These are phyloP conservation scores for Cyprinodon variegatus DNA, from an alignment of 2,113 vertebrate genomes.

Conservation along the genomic window DNA sequence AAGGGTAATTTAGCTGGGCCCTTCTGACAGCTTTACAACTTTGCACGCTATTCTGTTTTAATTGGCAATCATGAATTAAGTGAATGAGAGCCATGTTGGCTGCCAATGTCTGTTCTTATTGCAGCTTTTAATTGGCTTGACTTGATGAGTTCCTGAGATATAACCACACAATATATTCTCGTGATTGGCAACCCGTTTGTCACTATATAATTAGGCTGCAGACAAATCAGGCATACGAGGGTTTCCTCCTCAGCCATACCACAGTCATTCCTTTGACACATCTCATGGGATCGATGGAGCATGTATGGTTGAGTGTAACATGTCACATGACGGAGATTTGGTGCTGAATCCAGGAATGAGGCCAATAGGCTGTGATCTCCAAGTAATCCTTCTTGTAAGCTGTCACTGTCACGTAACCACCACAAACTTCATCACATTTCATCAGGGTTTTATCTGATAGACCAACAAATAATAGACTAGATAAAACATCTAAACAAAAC, in stretches of 20 bases:
- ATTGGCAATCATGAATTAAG: constrained; percentile 85
- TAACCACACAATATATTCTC: constrained; percentile 80
- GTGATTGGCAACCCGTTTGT: constrained; percentile 83
- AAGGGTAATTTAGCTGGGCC: constrained; percentile 79
- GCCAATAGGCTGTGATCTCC: constrained; percentile 6
- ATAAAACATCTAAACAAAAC: too few species aligned
- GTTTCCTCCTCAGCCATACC: constrained; percentile 44
- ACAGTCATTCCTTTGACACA: constrained; percentile 28
- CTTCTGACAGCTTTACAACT: constrained; percentile 81
- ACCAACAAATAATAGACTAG: not conserved
- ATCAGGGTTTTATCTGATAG: not conserved
- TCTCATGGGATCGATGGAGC: constrained; percentile 17
- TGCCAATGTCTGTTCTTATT: constrained; percentile 71
- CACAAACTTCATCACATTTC: not conserved
- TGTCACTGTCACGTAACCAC: not conserved
- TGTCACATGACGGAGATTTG: constrained; percentile 6
- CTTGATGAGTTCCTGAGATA: constrained; percentile 82
- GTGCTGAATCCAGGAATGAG: not conserved
- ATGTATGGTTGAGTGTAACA: not conserved
- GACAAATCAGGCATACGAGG: constrained; percentile 65
- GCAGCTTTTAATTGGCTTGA: constrained; percentile 82
- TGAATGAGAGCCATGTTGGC: constrained; percentile 74
- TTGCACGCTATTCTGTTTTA: constrained; percentile 80
- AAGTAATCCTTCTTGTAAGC: not conserved
- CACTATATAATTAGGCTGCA: constrained; percentile 78